Evolutionary conservation across 1,140 invertebrate species (phyloP).

Genomic region (Drosophila melanica): DNA sequence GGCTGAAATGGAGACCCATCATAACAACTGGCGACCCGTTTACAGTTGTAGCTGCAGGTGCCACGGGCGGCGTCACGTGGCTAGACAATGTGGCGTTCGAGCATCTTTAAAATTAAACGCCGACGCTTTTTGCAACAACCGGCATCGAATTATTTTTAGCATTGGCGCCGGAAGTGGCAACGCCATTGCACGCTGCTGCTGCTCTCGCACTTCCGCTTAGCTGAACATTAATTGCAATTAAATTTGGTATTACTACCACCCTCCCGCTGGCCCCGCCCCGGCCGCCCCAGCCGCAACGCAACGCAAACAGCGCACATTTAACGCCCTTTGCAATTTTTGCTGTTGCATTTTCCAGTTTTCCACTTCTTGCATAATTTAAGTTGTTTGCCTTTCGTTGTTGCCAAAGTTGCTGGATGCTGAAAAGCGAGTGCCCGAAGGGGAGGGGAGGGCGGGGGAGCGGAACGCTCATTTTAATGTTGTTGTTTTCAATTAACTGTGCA

Average conservation of each 20-base stretch:
- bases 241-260: conserved; percentile 66
- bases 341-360: conserved; percentile 64
- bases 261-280: background rate
- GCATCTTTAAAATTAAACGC: background rate
- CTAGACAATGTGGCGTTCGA: conserved; percentile 21
- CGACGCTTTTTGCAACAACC: background rate
- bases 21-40: conserved; percentile 7
- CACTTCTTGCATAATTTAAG: conserved; percentile 73
- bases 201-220: conserved; percentile 69
- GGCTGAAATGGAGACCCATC: conserved; percentile 32
- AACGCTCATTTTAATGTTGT: conserved; percentile 45
- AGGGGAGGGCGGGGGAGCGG: too few relatives aligned
- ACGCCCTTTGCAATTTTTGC: conserved; percentile 63
- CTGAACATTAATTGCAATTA: conserved; percentile 79
- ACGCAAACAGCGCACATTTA: conserved; percentile 39
- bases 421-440: background rate
- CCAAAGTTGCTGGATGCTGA: conserved; percentile 6
- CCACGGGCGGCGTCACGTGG: conserved; percentile 14
- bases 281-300: background rate
- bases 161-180: conserved; percentile 57
- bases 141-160: conserved; percentile 30
- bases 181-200: conserved; percentile 54
- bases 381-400: conserved; percentile 54
- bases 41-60: conserved; percentile 11
- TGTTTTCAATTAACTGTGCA: conserved; percentile 77